Evolutionary conservation across 2,888 invertebrate genomes (phyloP).

Genomic region (Sericinus montela): DNA sequence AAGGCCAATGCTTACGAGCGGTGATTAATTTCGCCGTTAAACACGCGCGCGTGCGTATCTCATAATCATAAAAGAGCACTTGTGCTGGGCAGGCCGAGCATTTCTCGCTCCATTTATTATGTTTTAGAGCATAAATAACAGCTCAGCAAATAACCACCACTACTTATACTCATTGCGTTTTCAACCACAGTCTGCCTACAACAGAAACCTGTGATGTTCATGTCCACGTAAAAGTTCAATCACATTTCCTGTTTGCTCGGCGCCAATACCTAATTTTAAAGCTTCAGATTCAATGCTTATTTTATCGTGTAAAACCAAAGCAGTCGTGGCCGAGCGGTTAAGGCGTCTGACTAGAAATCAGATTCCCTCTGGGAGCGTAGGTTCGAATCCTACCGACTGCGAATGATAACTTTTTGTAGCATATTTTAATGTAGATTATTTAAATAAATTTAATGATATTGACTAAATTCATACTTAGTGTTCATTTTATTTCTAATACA

Average conservation of each 20-base stretch:
- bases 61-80: constrained; percentile 58
- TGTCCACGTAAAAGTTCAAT: constrained; percentile 3
- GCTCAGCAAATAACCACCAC: constrained; percentile 48
- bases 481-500: too few species aligned
- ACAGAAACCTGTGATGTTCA: background rate
- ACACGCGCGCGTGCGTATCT: constrained; percentile 47
- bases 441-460: background rate
- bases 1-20: constrained; percentile 22
- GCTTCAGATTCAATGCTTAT: background rate
- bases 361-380: constrained; percentile 95
- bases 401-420: constrained; percentile 34
- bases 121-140: constrained; percentile 48
- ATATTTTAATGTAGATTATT: background rate
- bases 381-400: constrained; percentile 94
- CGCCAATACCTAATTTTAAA: background rate
- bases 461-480: too few species aligned
- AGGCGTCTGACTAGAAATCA: constrained; percentile 94
- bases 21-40: constrained; percentile 41
- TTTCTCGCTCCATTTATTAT: constrained; percentile 56
- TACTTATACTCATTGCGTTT: constrained; percentile 5
- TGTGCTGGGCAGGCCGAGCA: constrained; percentile 39
- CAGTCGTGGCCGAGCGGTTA: constrained; percentile 94
- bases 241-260: background rate
- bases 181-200: background rate
- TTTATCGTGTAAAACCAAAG: constrained; percentile 32